Conservation (phyloP, 1,140 invertebrate genomes). For the Brachionus plicatilis region DNA sequence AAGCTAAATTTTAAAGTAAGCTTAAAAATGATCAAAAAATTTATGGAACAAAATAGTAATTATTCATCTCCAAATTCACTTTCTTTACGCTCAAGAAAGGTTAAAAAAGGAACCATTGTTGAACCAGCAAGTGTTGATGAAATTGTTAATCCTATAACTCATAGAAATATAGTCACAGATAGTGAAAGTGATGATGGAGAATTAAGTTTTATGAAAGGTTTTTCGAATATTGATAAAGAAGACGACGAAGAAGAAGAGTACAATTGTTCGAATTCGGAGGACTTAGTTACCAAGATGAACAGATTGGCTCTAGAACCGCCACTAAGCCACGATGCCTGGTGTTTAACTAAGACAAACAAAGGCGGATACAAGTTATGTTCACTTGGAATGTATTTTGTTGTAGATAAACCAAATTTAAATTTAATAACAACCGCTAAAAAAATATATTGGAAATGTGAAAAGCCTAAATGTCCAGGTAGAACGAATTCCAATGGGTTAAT, state of each 20-base stretch:
- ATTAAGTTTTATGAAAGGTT: background rate
- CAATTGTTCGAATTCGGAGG: background rate
- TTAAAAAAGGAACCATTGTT: background rate
- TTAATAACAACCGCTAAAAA: too few species aligned
- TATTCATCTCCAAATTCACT: background rate
- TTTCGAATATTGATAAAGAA: background rate
- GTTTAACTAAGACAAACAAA: too few species aligned
- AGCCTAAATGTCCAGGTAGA: too few species aligned
- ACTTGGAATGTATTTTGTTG: too few species aligned
- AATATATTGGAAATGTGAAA: too few species aligned
- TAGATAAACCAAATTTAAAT: too few species aligned
- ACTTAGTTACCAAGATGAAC: background rate
- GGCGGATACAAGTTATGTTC: too few species aligned
- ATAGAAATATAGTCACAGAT: background rate
- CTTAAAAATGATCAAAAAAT: background rate
- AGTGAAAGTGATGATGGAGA: background rate
- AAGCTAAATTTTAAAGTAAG: background rate
- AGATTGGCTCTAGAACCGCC: background rate
- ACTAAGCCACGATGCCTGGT: background rate
- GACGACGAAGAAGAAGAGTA: background rate
- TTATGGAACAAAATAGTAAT: background rate
- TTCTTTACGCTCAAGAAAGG: background rate
- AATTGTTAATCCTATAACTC: background rate
- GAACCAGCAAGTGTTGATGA: background rate
- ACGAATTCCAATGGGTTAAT: too few species aligned